Conservation (phyloP, 2,113 vertebrate species). For the Poecilia latipinna region DNA sequence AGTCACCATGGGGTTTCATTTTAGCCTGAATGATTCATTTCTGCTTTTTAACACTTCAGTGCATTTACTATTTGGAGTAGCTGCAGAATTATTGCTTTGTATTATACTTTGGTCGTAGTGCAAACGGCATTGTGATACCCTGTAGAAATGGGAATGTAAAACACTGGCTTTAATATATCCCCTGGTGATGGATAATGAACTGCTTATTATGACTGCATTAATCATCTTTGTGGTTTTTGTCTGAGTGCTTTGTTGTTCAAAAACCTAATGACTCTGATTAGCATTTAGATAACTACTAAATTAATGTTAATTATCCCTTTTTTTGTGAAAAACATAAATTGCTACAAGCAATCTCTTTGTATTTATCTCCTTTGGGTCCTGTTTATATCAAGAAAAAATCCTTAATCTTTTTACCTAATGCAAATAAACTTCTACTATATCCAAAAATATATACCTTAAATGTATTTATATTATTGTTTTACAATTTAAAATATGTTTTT, state of each 20-base stretch:
- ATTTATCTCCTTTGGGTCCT: background rate
- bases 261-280: no score
- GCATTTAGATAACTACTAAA: background rate
- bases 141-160: background rate
- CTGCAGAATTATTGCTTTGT: background rate
- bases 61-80: background rate
- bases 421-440: background rate
- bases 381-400: background rate
- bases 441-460: no score
- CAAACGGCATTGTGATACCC: background rate
- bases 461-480: background rate
- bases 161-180: background rate
- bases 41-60: background rate
- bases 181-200: background rate
- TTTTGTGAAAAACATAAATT: background rate
- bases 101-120: background rate
- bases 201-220: background rate
- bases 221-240: background rate
- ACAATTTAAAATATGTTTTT: background rate
- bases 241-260: background rate
- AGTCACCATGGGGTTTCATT: background rate
- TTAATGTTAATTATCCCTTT: background rate
- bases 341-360: background rate
- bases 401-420: background rate
- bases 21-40: background rate